Percentiles rank a stretch among this genome's conserved stretches.
phyloP scores from a whole-genome alignment of 1,140 invertebrate species.

The Drosophila miranda region DNA sequence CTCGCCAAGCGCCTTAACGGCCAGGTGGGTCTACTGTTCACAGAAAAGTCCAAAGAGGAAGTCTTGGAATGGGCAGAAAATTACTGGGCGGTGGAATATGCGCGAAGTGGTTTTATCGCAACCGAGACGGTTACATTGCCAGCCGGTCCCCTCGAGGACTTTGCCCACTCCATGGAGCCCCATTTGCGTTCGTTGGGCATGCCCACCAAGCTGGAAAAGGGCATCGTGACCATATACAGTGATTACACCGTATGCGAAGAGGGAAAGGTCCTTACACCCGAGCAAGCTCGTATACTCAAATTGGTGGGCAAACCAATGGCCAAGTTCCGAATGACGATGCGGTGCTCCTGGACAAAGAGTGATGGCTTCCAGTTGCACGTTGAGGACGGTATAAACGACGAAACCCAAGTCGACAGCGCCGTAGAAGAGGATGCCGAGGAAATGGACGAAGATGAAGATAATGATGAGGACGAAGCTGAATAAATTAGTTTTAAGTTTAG shows the following conservation, averaged over 20 bases:
- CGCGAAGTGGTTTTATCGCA: constrained; percentile 92
- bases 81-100: constrained; percentile 92
- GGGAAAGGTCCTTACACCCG: constrained; percentile 91
- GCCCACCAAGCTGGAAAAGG: constrained; percentile 94
- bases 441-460: constrained; percentile 52
- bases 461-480: constrained; percentile 32
- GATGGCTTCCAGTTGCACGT: constrained; percentile 85
- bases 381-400: constrained; percentile 78
- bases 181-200: constrained; percentile 96
- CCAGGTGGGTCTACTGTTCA: constrained; percentile 97
- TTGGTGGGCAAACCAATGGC: constrained; percentile 91
- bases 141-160: constrained; percentile 93
- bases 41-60: constrained; percentile 91
- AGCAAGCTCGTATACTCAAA: constrained; percentile 96
- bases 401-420: constrained; percentile 78
- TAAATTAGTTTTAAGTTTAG: constrained; percentile 37
- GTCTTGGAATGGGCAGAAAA: constrained; percentile 91
- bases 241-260: constrained; percentile 94
- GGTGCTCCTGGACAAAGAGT: constrained; percentile 86
- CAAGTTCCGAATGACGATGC: constrained; percentile 89
- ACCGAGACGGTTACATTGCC: constrained; percentile 90
- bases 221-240: constrained; percentile 91
- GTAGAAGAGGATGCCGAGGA: constrained; percentile 67
- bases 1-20: constrained; percentile 91
- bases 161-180: constrained; percentile 97